Evolutionary conservation across 2,113 vertebrate species (phyloP).

Genomic region (Leucoraja erinaceus): DNA sequence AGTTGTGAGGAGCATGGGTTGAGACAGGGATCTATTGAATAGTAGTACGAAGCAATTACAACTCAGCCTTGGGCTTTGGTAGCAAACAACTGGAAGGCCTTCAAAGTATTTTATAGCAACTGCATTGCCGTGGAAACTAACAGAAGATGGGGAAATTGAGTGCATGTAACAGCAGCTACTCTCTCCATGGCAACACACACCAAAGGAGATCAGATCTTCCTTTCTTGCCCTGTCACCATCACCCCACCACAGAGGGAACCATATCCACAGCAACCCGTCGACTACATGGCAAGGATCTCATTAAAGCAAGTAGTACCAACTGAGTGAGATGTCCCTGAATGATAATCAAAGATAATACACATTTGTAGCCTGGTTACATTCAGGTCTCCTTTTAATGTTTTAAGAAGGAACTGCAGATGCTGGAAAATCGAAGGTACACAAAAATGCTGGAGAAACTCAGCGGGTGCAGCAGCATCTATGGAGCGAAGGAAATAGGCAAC

Average conservation of each 20-base stretch:
- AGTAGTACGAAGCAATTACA: not conserved
- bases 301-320: not conserved
- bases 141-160: not conserved
- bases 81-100: not conserved
- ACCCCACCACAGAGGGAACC: not conserved
- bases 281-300: not conserved
- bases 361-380: not conserved
- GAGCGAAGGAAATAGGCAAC: too few relatives aligned
- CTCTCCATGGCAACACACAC: not conserved
- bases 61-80: not conserved
- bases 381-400: not conserved
- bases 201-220: not conserved
- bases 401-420: too few relatives aligned
- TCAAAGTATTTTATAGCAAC: not conserved
- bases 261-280: not conserved
- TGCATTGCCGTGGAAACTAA: not conserved
- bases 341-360: not conserved
- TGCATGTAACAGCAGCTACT: not conserved
- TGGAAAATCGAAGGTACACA: too few relatives aligned
- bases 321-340: not conserved
- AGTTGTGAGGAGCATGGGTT: not conserved
- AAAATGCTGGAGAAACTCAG: too few relatives aligned
- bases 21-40: not conserved
- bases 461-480: too few relatives aligned
- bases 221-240: not conserved